phyloP scores from a whole-genome alignment of 1,140 invertebrate species.

The Octopus bimaculoides region DNA sequence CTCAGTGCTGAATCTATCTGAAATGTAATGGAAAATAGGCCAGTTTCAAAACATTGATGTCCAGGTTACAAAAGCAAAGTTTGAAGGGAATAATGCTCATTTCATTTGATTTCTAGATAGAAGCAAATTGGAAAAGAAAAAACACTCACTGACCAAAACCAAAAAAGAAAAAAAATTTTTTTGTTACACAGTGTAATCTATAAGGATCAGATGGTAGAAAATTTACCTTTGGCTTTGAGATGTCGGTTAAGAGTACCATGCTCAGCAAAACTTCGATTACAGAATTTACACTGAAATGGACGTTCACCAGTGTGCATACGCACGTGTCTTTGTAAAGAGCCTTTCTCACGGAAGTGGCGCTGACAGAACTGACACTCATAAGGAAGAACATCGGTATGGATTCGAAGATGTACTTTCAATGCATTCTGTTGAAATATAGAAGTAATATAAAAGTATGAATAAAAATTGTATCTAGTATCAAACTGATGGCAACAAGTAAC shows the following conservation, averaged over 20 bases:
- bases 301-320: conserved; percentile 86
- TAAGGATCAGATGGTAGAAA: too few relatives aligned
- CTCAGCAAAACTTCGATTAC: conserved; percentile 87
- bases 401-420: conserved; percentile 52
- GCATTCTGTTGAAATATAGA: conserved; percentile 49
- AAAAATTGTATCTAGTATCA: neutral
- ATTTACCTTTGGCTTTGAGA: conserved; percentile 68
- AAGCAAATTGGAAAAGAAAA: too few relatives aligned
- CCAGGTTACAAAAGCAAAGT: too few relatives aligned
- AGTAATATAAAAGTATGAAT: neutral
- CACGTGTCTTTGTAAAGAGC: conserved; percentile 49
- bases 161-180: too few relatives aligned
- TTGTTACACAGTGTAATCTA: too few relatives aligned
- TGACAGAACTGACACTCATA: conserved; percentile 52
- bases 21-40: too few relatives aligned
- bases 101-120: too few relatives aligned
- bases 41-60: too few relatives aligned
- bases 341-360: conserved; percentile 53
- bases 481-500: too few relatives aligned
- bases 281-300: conserved; percentile 81
- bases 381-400: conserved; percentile 45
- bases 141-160: too few relatives aligned
- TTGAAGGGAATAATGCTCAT: too few relatives aligned
- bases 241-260: conserved; percentile 91
- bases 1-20: too few relatives aligned